Evolutionary conservation across 1,140 invertebrate genomes (phyloP).

Genomic region (Trypoxylus dichotomus): DNA sequence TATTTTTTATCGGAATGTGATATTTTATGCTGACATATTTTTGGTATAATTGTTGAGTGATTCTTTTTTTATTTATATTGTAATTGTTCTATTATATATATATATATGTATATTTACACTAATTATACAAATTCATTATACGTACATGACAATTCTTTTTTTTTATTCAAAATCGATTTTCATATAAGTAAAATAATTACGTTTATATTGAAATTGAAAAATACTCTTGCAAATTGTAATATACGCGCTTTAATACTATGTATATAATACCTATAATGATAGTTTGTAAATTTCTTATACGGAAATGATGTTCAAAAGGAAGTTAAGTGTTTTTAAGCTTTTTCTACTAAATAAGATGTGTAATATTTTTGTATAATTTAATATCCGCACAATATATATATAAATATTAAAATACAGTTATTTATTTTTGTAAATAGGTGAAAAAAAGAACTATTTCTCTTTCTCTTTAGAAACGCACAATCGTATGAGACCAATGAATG

Average conservation of each 20-base stretch:
- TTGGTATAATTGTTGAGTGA: slow-evolving; percentile 21
- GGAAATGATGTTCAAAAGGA: background rate
- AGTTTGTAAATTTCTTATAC: slow-evolving; percentile 1
- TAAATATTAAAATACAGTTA: slow-evolving; percentile 8
- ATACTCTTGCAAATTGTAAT: background rate
- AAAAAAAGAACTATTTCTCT: background rate
- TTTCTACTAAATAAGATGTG: slow-evolving; percentile 2
- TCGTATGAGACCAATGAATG: background rate
- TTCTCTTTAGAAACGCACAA: background rate
- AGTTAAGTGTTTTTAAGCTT: background rate
- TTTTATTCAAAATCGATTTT: background rate
- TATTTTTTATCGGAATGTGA: slow-evolving; percentile 18
- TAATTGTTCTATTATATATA: background rate
- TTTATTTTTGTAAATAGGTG: slow-evolving; percentile 17
- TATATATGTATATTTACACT: background rate
- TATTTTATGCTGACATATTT: slow-evolving; percentile 12
- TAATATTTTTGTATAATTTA: slow-evolving; percentile 18
- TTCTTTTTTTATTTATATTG: background rate
- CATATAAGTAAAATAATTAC: background rate
- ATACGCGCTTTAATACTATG: slow-evolving; percentile 11
- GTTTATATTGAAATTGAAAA: background rate
- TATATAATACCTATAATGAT: slow-evolving; percentile 1
- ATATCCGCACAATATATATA: slow-evolving; percentile 18
- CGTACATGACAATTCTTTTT: background rate
- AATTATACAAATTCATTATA: background rate